Percentiles rank a stretch among this genome's conserved stretches.
phyloP scores from a whole-genome alignment of 2,797 vertebrate genomes.

The Rhinogobio ventralis region DNA sequence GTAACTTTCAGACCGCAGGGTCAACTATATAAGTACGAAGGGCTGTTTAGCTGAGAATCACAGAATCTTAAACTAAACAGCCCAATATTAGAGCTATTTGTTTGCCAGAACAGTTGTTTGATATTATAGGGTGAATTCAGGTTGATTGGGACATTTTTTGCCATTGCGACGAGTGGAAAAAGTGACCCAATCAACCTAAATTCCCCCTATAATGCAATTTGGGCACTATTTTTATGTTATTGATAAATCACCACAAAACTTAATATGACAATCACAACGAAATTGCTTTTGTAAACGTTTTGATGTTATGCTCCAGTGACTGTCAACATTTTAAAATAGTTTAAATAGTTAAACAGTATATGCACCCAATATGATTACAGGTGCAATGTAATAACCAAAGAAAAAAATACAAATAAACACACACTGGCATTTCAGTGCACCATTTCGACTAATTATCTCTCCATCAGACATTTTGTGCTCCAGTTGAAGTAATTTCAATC shows the following conservation, averaged over 20 bases:
- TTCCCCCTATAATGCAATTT: too few species aligned
- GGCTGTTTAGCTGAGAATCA: too few species aligned
- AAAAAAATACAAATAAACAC: neutral
- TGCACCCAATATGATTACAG: neutral
- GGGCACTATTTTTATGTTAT: too few species aligned
- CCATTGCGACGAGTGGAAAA: too few species aligned
- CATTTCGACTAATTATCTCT: neutral
- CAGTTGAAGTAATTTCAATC: neutral
- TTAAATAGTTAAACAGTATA: too few species aligned
- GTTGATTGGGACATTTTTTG: too few species aligned
- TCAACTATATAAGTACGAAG: neutral
- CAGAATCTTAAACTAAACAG: too few species aligned
- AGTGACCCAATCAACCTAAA: too few species aligned
- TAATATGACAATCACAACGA: neutral
- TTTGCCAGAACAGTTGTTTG: neutral
- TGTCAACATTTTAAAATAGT: neutral
- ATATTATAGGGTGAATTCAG: too few species aligned
- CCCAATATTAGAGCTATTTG: neutral
- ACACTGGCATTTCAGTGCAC: neutral
- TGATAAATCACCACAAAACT: neutral
- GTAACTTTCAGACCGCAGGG: neutral
- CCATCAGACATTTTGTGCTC: neutral
- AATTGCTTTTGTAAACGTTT: neutral
- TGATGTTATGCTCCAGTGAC: neutral
- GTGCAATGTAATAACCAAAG: neutral